Evolutionary conservation across 2,888 invertebrate species (phyloP).

Genomic region (Fabriciana adippe): DNA sequence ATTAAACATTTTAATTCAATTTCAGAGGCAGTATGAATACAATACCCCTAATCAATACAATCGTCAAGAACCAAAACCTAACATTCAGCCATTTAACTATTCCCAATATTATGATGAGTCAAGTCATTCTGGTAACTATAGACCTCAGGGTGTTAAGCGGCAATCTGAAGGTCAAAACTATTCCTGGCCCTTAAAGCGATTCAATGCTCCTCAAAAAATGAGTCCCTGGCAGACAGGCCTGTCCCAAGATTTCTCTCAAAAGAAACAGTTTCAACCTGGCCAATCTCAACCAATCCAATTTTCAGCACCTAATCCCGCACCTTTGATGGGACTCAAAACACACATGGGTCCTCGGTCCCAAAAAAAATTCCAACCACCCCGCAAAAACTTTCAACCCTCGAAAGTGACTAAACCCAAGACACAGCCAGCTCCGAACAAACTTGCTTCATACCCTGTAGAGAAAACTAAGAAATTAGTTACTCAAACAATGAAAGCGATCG

Average conservation of each 20-base stretch:
- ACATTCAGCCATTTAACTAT: conserved; percentile 16
- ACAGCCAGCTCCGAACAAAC: conserved; percentile 45
- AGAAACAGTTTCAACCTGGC: conserved; percentile 25
- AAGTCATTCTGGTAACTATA: conserved; percentile 36
- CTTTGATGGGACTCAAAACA: conserved; percentile 42
- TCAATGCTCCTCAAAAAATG: conserved; percentile 38
- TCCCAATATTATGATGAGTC: conserved; percentile 50
- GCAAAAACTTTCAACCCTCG: conserved; percentile 48
- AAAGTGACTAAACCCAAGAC: conserved; percentile 52
- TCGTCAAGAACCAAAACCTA: conserved; percentile 34
- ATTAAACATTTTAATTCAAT: conserved; percentile 47
- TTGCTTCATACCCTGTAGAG: conserved; percentile 40
- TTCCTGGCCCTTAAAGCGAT: conserved; percentile 48
- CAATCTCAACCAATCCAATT: conserved; percentile 10
- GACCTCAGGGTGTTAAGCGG: conserved; percentile 38
- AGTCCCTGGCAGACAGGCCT: conserved; percentile 36
- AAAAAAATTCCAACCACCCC: conserved; percentile 35
- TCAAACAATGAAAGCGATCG: conserved; percentile 16
- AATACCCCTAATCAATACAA: conserved; percentile 47
- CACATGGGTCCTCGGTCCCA: conserved; percentile 41
- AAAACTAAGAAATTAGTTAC: conserved; percentile 33
- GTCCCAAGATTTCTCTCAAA: conserved; percentile 10
- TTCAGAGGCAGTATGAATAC: conserved; percentile 59
- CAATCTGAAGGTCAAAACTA: conserved; percentile 43
- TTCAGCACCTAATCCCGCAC: conserved; percentile 2